Evolutionary conservation across 2,113 vertebrate genomes (phyloP).

Genomic region (Sceloporus undulatus): DNA sequence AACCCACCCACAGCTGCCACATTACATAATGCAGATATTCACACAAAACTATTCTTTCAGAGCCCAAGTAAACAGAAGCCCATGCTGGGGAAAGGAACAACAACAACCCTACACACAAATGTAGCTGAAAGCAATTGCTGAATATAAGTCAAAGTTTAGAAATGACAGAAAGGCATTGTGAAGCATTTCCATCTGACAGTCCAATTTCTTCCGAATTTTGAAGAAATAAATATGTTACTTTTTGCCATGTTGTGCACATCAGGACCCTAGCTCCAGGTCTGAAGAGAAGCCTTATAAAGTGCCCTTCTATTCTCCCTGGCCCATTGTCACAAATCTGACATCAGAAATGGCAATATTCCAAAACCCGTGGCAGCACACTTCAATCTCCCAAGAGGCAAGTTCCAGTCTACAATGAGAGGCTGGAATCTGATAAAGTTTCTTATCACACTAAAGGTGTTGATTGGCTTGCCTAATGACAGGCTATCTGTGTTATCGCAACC

Average conservation of each 20-base stretch:
- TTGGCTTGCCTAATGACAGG: too few relatives aligned
- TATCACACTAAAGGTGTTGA: too few relatives aligned
- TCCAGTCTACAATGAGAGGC: too few relatives aligned
- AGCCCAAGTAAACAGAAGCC: constrained; percentile 29
- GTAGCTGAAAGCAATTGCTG: neutral
- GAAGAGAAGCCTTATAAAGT: neutral
- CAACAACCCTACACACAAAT: neutral
- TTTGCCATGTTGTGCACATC: neutral
- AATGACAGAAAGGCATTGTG: constrained; percentile 3
- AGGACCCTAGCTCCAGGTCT: neutral
- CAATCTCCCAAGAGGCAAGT: neutral
- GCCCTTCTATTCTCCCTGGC: too few relatives aligned
- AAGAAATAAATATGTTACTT: neutral
- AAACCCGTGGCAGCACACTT: neutral
- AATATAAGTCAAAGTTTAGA: constrained; percentile 6
- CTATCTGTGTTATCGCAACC: too few relatives aligned
- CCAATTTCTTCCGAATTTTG: neutral
- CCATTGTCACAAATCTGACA: neutral
- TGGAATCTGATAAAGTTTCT: too few relatives aligned
- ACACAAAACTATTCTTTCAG: neutral
- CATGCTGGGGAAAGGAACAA: constrained; percentile 7
- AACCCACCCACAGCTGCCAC: constrained; percentile 44
- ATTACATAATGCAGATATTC: constrained; percentile 42
- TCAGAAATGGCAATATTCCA: neutral
- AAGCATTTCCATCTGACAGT: constrained; percentile 23